These are phyloP conservation scores for Diorhabda sublineata DNA, from an alignment of 1,140 invertebrate species.

Conservation along the genomic window DNA sequence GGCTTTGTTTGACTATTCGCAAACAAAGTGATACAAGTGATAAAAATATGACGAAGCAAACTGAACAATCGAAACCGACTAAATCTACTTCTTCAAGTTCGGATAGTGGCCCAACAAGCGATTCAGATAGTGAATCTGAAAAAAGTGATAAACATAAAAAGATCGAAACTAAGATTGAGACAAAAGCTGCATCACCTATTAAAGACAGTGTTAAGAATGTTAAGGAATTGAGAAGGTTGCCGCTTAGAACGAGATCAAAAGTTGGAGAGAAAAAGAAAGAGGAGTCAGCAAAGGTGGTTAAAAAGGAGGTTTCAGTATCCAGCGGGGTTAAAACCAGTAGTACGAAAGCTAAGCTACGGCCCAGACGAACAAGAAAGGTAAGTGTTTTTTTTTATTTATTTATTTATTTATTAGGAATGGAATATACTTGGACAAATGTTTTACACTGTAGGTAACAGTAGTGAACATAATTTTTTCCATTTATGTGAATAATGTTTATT, in stretches of 20 bases:
- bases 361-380: slow-evolving; percentile 26
- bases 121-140: slow-evolving; percentile 40
- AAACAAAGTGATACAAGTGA: slow-evolving; percentile 26
- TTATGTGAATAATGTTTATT: too few relatives aligned
- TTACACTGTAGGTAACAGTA: too few relatives aligned
- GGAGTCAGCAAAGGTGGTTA: slow-evolving; percentile 18
- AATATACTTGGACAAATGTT: too few relatives aligned
- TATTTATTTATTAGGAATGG: neutral
- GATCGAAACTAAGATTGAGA: slow-evolving; percentile 31
- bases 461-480: too few relatives aligned
- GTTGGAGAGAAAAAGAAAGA: slow-evolving; percentile 24
- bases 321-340: slow-evolving; percentile 10
- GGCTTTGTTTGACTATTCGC: slow-evolving; percentile 41
- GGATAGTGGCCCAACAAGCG: slow-evolving; percentile 35
- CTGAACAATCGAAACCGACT: neutral
- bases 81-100: slow-evolving; percentile 24
- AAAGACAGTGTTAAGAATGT: slow-evolving; percentile 4
- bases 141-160: slow-evolving; percentile 24
- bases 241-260: slow-evolving; percentile 16
- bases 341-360: slow-evolving; percentile 15
- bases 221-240: slow-evolving; percentile 8
- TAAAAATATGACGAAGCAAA: slow-evolving; percentile 15
- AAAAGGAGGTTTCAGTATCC: slow-evolving; percentile 19
- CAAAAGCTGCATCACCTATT: slow-evolving; percentile 1
- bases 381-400: slow-evolving; percentile 8